These are phyloP conservation scores for Trachelipus rathkii DNA, from an alignment of 1,140 invertebrate species.

Conservation along the genomic window DNA sequence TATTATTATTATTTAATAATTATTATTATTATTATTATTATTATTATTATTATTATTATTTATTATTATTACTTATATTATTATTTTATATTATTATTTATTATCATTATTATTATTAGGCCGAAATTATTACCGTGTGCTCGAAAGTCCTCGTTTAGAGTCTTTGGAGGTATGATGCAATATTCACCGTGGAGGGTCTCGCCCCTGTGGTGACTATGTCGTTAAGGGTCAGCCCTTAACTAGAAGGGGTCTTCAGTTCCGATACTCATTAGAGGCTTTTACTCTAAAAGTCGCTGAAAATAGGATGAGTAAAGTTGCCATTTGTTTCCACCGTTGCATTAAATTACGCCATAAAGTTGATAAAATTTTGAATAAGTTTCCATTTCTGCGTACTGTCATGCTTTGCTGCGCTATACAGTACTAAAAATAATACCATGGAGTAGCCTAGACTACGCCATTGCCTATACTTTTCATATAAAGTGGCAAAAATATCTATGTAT, in stretches of 20 bases:
- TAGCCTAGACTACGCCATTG: too few species aligned
- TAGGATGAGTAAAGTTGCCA: conserved; percentile 35
- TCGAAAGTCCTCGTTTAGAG: too few species aligned
- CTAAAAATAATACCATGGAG: too few species aligned
- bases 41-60: too few species aligned
- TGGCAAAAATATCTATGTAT: too few species aligned
- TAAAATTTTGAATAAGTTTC: background rate
- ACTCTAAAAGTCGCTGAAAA: conserved; percentile 49
- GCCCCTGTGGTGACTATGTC: conserved; percentile 64
- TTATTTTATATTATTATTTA: too few species aligned
- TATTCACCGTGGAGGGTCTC: conserved; percentile 63
- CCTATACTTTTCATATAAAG: too few species aligned
- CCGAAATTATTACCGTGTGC: too few species aligned
- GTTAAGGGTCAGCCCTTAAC: conserved; percentile 66
- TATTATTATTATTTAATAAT: too few species aligned
- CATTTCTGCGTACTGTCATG: background rate
- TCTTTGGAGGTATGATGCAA: conserved; percentile 49
- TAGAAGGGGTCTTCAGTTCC: conserved; percentile 64
- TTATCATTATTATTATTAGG: too few species aligned
- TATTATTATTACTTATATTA: too few species aligned
- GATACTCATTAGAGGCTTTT: conserved; percentile 55
- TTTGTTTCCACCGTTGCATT: background rate
- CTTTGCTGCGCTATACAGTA: background rate
- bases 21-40: too few species aligned
- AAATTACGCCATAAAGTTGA: background rate